A percentile compares a stretch with the other conserved stretches of the same genome.
phyloP scores from a whole-genome alignment of 2,888 invertebrate genomes.

The Drosophila mulleri region DNA sequence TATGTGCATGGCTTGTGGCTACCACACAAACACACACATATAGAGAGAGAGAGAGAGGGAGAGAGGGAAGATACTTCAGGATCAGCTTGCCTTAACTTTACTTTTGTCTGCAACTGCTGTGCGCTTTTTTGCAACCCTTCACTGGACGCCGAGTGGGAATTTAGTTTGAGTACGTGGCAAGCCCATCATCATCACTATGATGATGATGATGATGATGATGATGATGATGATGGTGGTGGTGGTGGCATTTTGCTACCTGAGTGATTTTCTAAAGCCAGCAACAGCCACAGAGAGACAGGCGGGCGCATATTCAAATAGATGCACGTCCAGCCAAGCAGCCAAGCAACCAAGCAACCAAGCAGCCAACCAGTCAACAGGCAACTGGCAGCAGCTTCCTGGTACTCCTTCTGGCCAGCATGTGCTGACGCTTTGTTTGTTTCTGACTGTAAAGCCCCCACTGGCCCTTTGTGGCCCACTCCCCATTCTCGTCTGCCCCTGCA shows the following conservation, averaged over 20 bases:
- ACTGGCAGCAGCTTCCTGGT: slow-evolving; percentile 28
- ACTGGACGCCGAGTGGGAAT: slow-evolving; percentile 22
- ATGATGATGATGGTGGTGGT: slow-evolving; percentile 62
- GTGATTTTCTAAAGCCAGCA: slow-evolving; percentile 81
- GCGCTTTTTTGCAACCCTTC: slow-evolving; percentile 72
- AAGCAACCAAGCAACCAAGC: slow-evolving; percentile 39
- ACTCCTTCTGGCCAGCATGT: slow-evolving; percentile 55
- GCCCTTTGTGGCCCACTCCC: neutral
- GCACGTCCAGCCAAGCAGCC: slow-evolving; percentile 58
- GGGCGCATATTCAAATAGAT: slow-evolving; percentile 82
- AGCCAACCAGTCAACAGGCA: slow-evolving; percentile 29
- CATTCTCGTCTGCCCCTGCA: neutral
- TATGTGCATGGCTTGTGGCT: slow-evolving; percentile 45
- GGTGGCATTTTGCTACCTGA: slow-evolving; percentile 79
- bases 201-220: slow-evolving; percentile 49
- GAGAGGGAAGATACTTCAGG: slow-evolving; percentile 24
- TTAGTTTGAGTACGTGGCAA: slow-evolving; percentile 5
- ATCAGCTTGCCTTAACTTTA: slow-evolving; percentile 69
- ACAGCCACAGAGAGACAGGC: slow-evolving; percentile 39
- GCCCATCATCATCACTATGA: slow-evolving; percentile 13
- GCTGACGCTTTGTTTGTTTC: slow-evolving; percentile 57
- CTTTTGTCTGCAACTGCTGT: slow-evolving; percentile 73
- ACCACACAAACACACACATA: slow-evolving; percentile 19
- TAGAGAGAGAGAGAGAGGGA: neutral
- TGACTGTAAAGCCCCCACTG: slow-evolving; percentile 4